phyloP scores from a whole-genome alignment of 2,113 vertebrate species.

The Cyphomyrus discorhynchus region DNA sequence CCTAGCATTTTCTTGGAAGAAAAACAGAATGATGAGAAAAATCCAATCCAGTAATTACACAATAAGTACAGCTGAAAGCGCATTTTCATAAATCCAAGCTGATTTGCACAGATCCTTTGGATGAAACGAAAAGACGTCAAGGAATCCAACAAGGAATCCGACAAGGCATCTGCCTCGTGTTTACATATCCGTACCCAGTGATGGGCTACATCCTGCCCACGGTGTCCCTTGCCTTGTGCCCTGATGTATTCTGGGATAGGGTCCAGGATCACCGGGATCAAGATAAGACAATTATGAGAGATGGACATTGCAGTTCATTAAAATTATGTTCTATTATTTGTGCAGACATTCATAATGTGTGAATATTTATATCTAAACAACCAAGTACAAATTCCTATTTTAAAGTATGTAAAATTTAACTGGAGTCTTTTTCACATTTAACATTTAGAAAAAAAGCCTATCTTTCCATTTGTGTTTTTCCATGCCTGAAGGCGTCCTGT shows the following conservation, averaged over 20 bases:
- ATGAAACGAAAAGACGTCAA: not conserved
- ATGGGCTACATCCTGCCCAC: not conserved
- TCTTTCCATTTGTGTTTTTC: not conserved
- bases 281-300: not conserved
- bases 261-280: not conserved
- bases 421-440: not conserved
- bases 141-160: not conserved
- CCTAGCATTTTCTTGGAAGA: not conserved
- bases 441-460: not conserved
- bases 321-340: not conserved
- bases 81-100: constrained; percentile 26
- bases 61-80: constrained; percentile 15
- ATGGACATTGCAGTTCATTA: not conserved
- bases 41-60: constrained; percentile 7
- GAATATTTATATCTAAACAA: not conserved
- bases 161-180: not conserved
- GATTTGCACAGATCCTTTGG: not conserved
- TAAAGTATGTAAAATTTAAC: not conserved
- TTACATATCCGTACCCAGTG: not conserved
- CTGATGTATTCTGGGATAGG: not conserved
- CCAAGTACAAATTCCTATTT: not conserved
- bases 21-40: not conserved
- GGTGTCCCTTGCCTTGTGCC: not conserved
- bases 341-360: not conserved
- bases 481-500: not conserved